Base-by-base conservation (phyloP, 1,140 invertebrate species). In the Aphelinus certus region DNA sequence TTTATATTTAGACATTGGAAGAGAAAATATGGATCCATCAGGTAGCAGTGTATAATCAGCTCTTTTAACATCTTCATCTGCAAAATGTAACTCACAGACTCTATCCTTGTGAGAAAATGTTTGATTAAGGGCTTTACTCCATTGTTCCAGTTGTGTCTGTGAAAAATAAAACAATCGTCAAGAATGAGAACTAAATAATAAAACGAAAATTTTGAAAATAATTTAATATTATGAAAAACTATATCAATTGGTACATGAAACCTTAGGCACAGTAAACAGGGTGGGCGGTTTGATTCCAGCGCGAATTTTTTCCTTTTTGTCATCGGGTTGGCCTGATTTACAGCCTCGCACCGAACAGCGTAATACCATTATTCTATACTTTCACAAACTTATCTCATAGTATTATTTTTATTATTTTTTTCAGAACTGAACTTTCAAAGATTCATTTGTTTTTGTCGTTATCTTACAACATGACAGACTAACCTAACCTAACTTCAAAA, bases 71-170 rank as follows among this genome's bases (percentile, higher is more conserved):
- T 56, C 51, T 45, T 26, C 9, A 5, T 55, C 65, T 57, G 49
- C 65, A 56, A 67, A 67, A 56, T 67, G 65, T 10, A 67, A 56
- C 45, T 67, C 65, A 46, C 65, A 67, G 49, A 67, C 65, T 67
- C 43, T 67, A 55, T 67, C 65, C 10, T 56, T 56, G 3, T 2
- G 9, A 4, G 7, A 3, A 43, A 67, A n/a, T 10, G 2, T 1
- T 5, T 51, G 51, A 56, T 51, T 9, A 10, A 67, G 42, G 43
- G 53, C 53, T 10, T 9, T 56, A 2, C 51, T 56, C 65, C 65
- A 67, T 56, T 56, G 48, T 46, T 56, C 9, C 3, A 67, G 9
- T 4, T 55, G 7, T 26, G 3, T 2, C 43, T 46, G 51, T 53
- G 3, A 3, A 45, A 49, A 55, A n/a, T 10, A 56, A 56, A 67